A percentile compares a stretch with the other conserved stretches of the same genome.
phyloP scores from a whole-genome alignment of 2,888 invertebrate species.

The Ormyrus thymus region DNA sequence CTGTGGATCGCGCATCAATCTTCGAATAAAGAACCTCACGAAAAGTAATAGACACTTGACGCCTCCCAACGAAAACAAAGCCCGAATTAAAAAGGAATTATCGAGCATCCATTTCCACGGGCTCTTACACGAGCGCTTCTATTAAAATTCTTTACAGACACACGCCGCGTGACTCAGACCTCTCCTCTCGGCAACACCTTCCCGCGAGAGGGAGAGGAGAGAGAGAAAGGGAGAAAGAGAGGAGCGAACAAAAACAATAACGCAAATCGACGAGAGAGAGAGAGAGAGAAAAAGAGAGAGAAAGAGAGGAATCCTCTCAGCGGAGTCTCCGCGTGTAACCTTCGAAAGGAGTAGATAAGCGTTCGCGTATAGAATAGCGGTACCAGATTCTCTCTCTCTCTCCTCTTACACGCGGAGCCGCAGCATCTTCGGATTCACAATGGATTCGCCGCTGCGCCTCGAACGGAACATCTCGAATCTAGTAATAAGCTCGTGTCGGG shows the following conservation, averaged over 20 bases:
- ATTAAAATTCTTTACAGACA: slow-evolving; percentile 23
- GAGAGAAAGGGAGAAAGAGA: background rate
- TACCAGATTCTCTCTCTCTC: too few relatives aligned
- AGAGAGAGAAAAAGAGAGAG: background rate
- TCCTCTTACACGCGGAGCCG: too few relatives aligned
- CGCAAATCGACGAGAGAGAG: slow-evolving; percentile 15
- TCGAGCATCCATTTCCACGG: background rate
- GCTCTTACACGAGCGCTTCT: background rate
- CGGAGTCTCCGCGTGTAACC: too few relatives aligned
- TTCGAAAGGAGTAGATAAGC: too few relatives aligned
- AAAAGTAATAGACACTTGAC: background rate
- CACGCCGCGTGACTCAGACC: slow-evolving; percentile 1
- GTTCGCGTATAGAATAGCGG: too few relatives aligned
- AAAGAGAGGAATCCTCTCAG: too few relatives aligned
- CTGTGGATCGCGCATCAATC: background rate
- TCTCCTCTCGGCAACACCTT: background rate
- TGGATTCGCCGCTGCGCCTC: too few relatives aligned
- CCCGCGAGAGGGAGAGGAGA: background rate
- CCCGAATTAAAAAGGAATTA: too few relatives aligned
- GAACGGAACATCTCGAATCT: too few relatives aligned
- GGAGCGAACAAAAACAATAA: slow-evolving; percentile 4
- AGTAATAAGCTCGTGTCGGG: too few relatives aligned
- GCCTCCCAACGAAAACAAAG: background rate
- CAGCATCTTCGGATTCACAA: too few relatives aligned
- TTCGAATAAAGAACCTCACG: background rate